These are phyloP conservation scores for Danio albolineatus DNA, from an alignment of 2,797 vertebrate species.

Conservation along the genomic window DNA sequence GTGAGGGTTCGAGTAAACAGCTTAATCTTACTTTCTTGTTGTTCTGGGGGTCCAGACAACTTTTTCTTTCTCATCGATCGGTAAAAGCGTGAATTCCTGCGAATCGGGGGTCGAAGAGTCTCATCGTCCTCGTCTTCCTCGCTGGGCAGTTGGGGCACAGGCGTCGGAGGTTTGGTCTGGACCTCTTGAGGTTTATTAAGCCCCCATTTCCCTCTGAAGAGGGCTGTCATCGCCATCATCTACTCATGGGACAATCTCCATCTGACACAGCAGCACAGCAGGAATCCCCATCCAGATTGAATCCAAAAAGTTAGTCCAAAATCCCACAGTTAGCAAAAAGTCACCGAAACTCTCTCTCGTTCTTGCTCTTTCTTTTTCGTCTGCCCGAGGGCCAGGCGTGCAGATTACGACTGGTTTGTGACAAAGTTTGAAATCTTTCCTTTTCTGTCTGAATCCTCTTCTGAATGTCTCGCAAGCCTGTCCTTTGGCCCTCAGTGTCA, in stretches of 20 bases:
- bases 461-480: conserved; percentile 6
- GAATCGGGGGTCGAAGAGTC: conserved; percentile 62
- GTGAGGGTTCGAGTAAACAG: not conserved
- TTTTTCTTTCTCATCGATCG: conserved; percentile 80
- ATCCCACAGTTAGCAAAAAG: conserved; percentile 14
- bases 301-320: not conserved
- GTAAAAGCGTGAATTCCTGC: conserved; percentile 78
- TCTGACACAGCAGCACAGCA: conserved; percentile 26
- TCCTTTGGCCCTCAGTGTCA: conserved; percentile 40
- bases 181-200: conserved; percentile 65
- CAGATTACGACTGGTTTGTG: conserved; percentile 57
- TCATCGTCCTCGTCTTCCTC: conserved; percentile 69
- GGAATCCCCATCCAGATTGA: conserved; percentile 20
- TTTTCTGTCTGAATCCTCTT: conserved; percentile 14
- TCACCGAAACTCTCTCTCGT: not conserved
- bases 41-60: conserved; percentile 52
- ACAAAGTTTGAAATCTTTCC: conserved; percentile 28
- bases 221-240: conserved; percentile 65
- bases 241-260: conserved; percentile 44
- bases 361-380: conserved; percentile 12
- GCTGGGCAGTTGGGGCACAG: not conserved
- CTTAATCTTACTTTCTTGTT: conserved; percentile 66
- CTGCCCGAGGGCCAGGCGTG: conserved; percentile 36
- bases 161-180: conserved; percentile 41
- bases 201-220: conserved; percentile 73